phyloP scores from a whole-genome alignment of 2,888 invertebrate genomes.

The Acanthosoma haemorrhoidale region DNA sequence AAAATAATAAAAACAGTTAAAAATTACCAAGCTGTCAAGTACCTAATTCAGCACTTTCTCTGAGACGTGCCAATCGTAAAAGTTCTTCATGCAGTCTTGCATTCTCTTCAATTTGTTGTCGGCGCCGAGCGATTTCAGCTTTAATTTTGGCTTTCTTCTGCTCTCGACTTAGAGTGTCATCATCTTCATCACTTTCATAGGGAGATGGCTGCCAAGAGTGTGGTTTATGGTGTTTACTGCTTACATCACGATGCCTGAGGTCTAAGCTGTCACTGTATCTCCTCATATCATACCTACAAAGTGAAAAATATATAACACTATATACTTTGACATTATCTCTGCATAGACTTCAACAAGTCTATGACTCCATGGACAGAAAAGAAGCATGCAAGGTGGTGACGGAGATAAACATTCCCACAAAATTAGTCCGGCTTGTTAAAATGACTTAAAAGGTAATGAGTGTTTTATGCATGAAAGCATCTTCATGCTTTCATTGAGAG shows the following conservation, averaged over 20 bases:
- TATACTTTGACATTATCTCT: no score
- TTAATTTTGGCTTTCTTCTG: constrained; percentile 55
- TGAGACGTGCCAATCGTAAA: constrained; percentile 47
- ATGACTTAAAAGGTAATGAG: no score
- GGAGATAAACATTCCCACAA: no score
- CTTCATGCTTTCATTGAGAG: no score
- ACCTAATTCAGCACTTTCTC: constrained; percentile 46
- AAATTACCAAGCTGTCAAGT: no score
- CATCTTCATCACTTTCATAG: constrained; percentile 49
- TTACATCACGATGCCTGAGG: constrained; percentile 42
- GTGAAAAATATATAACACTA: not conserved
- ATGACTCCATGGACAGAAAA: no score
- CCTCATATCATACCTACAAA: constrained; percentile 43
- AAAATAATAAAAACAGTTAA: no score
- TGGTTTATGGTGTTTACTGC: constrained; percentile 45
- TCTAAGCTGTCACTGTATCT: constrained; percentile 44
- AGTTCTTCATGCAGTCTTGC: constrained; percentile 52
- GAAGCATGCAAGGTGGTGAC: no score
- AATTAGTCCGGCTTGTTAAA: no score
- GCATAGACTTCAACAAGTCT: no score
- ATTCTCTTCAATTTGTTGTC: constrained; percentile 55
- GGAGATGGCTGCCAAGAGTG: constrained; percentile 53
- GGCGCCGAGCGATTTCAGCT: constrained; percentile 57
- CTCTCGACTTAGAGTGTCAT: constrained; percentile 53
- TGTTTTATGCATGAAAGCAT: no score